Evolutionary conservation across 2,888 invertebrate genomes (phyloP), one percentile per base, ranked within the genome.

Genomic region (Malthinus flaveolus): DNA sequence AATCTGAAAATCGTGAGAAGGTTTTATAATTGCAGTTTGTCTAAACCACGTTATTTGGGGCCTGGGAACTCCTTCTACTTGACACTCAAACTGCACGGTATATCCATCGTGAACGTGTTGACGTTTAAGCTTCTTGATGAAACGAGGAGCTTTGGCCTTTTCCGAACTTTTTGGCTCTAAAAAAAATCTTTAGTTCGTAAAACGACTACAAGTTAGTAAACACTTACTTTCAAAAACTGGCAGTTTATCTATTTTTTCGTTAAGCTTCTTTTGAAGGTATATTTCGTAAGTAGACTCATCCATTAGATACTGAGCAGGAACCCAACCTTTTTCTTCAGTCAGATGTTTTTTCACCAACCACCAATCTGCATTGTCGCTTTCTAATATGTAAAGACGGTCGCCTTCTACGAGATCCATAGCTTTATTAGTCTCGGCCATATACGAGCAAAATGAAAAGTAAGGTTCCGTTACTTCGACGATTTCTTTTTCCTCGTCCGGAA

Each of bases 31-130:
- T 13, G 93, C 93, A 0, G 95, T 94, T 81, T 95, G 94, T 56
- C 93, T 85, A 82, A 95, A 95, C 98, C 99, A 99, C 11, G 96
- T 95, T 65, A 99, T 95, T 76, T 95, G 92, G 31, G 98, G 97
- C 70, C 95, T 83, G 5, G 99, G 98, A 73, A 87, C 83, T 50
- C 98, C 99, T 78, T 93, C 93, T 32, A 99, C 95, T 82, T 96
- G 94, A 72, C 97, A 97, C 79, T 97, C 93, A 76, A 99, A 98
- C 76, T 96, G 93, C 8, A 97, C 92, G 1, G 95, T 93, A 62
- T 91, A 91, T 50, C 97, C 97, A 78, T 98, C 98, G 1, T 89
- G 89, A 1, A 90, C 90, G 67, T 90, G 89, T 68, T 91, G 89
- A 1, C 93, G 92, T 70, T 93, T 87, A 33, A 95, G 79, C 78